These are phyloP conservation scores for Drosophila neotestacea DNA, from an alignment of 2,888 invertebrate genomes.

Conservation along the genomic window DNA sequence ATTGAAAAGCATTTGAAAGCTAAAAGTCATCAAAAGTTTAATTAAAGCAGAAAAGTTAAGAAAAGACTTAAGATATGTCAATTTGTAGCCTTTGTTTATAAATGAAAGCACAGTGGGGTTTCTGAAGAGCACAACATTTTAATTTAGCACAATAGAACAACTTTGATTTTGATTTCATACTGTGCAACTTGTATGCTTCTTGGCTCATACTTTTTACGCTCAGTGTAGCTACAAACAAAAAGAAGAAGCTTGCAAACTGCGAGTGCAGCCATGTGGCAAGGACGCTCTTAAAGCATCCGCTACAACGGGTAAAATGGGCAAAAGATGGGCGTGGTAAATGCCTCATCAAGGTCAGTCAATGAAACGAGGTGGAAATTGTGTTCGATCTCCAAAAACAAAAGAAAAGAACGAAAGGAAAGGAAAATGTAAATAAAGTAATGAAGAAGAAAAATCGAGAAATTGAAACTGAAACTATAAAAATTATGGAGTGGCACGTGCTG, in stretches of 20 bases:
- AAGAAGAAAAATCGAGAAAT: not conserved
- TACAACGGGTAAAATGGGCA: constrained; percentile 15
- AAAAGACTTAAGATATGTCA: too few species aligned
- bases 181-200: too few species aligned
- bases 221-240: constrained; percentile 35
- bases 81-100: too few species aligned
- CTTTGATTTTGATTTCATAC: too few species aligned
- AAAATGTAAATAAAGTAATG: not conserved
- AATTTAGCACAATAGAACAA: too few species aligned
- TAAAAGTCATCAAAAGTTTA: too few species aligned
- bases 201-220: not conserved
- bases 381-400: constrained; percentile 35
- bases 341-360: constrained; percentile 41
- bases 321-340: constrained; percentile 28
- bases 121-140: too few species aligned
- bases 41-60: too few species aligned
- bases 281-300: constrained; percentile 37
- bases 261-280: constrained; percentile 61
- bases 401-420: not conserved
- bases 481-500: constrained; percentile 40
- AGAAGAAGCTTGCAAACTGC: constrained; percentile 12
- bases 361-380: constrained; percentile 47
- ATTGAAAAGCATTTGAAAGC: not conserved
- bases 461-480: constrained; percentile 9
- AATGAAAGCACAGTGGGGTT: too few species aligned